Evolutionary conservation across 2,113 vertebrate genomes (phyloP).

Genomic region (Rhinolophus sinicus): DNA sequence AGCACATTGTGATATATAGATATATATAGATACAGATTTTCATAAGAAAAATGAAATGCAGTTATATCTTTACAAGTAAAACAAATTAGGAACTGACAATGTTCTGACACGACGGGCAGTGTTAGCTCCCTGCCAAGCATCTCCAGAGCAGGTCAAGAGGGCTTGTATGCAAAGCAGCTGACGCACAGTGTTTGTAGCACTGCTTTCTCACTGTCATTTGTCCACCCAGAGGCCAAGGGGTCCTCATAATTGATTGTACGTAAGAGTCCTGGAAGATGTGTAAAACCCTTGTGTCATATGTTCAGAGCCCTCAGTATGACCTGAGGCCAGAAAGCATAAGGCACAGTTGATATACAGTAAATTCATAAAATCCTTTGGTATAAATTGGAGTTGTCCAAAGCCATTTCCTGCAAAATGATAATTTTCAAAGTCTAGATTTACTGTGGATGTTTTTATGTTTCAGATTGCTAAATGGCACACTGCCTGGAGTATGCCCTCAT

Average conservation of each 20-base stretch:
- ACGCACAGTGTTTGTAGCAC: not conserved
- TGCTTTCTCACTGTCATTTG: not conserved
- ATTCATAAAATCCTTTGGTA: not conserved
- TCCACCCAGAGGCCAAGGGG: not conserved
- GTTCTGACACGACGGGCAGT: not conserved
- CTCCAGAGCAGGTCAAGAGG: not conserved
- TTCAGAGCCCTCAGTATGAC: not conserved
- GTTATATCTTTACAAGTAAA: not conserved
- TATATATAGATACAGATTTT: not conserved
- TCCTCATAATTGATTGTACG: rapidly evolving
- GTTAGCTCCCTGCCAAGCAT: not conserved
- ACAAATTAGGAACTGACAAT: not conserved
- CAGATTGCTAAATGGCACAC: not conserved
- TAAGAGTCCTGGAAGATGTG: not conserved
- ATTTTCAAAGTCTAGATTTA: not conserved
- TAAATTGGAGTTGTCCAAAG: not conserved
- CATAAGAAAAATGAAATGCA: not conserved
- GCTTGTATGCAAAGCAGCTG: not conserved
- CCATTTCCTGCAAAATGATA: not conserved
- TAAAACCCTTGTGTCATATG: not conserved
- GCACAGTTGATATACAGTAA: not conserved
- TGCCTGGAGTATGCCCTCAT: not conserved
- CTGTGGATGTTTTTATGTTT: not conserved
- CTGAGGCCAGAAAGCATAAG: not conserved
- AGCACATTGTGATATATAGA: not conserved